These are phyloP conservation scores for Plagodis dolabraria DNA, from an alignment of 2,888 invertebrate species.

Conservation along the genomic window DNA sequence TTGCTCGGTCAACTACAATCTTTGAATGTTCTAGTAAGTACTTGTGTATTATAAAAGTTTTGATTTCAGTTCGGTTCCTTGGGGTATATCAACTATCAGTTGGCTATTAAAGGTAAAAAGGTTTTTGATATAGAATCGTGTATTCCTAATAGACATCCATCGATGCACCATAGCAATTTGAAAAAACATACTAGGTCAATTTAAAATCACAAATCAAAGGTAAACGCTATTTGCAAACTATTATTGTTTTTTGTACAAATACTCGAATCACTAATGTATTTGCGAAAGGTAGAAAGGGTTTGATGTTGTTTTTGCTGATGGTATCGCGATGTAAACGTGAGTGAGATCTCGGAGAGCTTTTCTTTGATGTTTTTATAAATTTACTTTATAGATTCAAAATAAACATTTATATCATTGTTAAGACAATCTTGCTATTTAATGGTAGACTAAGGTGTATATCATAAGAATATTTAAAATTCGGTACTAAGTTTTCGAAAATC, in stretches of 20 bases:
- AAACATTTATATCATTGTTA: neutral
- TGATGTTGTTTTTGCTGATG: slow-evolving; percentile 16
- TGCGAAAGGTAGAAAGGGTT: slow-evolving; percentile 16
- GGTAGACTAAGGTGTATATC: no score
- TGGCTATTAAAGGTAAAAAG: no score
- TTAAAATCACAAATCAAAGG: slow-evolving; percentile 4
- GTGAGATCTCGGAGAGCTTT: neutral
- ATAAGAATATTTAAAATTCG: no score
- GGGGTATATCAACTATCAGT: no score
- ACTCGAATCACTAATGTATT: slow-evolving; percentile 1
- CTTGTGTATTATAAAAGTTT: no score
- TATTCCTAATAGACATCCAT: no score
- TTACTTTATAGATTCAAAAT: neutral
- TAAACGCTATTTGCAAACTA: slow-evolving; percentile 14
- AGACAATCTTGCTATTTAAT: no score
- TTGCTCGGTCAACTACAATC: no score
- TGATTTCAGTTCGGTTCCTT: no score
- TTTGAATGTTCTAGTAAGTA: no score
- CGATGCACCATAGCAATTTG: neutral
- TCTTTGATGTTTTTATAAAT: slow-evolving; percentile 14
- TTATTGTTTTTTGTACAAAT: slow-evolving; percentile 14
- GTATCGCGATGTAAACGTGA: slow-evolving; percentile 15
- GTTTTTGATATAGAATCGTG: no score
- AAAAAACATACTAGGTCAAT: neutral
- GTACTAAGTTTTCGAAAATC: no score